A percentile compares a stretch with the other conserved stretches of the same genome.
Conservation (phyloP, 1,140 invertebrate species). For the Conus betulinus region DNA sequence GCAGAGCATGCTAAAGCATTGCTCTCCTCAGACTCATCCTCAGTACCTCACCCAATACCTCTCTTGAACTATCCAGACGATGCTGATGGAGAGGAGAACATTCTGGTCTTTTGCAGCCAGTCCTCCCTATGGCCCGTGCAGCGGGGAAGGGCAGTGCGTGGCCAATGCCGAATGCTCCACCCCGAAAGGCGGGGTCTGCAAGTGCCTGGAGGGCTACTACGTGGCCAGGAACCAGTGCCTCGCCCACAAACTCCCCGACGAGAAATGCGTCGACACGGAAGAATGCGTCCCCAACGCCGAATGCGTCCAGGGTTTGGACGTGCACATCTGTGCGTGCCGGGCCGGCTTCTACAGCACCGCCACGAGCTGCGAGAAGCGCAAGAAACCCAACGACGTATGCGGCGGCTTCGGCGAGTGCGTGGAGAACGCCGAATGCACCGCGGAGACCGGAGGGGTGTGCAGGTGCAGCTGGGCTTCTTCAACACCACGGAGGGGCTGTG, state of each 20-base stretch:
- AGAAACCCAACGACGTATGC: slow-evolving; percentile 28
- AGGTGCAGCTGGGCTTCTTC: slow-evolving; percentile 32
- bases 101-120: neutral
- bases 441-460: slow-evolving; percentile 30
- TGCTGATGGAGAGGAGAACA: too few relatives aligned
- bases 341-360: slow-evolving; percentile 11
- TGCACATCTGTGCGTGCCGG: slow-evolving; percentile 11
- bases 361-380: slow-evolving; percentile 6
- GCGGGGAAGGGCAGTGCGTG: slow-evolving; percentile 44
- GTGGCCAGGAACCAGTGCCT: slow-evolving; percentile 23
- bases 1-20: too few relatives aligned
- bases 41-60: too few relatives aligned
- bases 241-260: slow-evolving; percentile 19
- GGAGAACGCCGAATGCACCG: slow-evolving; percentile 34
- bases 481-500: slow-evolving; percentile 26
- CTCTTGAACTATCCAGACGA: too few relatives aligned
- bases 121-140: slow-evolving; percentile 33
- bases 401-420: slow-evolving; percentile 36
- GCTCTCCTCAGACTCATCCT: too few relatives aligned
- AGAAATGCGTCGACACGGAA: slow-evolving; percentile 4
- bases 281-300: slow-evolving; percentile 38
- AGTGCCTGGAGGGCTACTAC: slow-evolving; percentile 30
- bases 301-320: slow-evolving; percentile 21
- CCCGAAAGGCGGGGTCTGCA: slow-evolving; percentile 32
- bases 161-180: slow-evolving; percentile 44